Evolutionary conservation across 2,113 vertebrate genomes (phyloP).

Genomic region (Poicephalus gulielmi): DNA sequence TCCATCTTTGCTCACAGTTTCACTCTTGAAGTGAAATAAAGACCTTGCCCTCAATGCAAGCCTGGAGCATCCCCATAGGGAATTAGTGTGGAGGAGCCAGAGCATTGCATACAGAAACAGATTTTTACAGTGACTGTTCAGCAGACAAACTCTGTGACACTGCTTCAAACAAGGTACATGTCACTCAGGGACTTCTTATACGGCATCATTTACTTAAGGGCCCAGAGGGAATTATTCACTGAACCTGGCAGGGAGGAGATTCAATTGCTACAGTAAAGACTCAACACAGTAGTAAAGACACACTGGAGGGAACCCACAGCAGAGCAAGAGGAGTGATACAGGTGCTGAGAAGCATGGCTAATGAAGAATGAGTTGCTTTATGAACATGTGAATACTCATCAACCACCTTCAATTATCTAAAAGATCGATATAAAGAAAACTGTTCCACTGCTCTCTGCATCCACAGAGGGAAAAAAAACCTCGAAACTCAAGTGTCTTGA

Average conservation of each 20-base stretch:
- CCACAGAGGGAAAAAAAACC: background rate
- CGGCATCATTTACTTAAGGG: background rate
- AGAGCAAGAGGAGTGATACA: background rate
- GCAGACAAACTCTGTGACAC: background rate
- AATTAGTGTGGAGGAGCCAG: background rate
- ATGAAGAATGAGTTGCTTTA: background rate
- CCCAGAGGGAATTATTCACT: background rate
- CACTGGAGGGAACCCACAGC: background rate
- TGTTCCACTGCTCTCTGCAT: background rate
- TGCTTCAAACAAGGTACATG: background rate
- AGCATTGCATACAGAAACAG: background rate
- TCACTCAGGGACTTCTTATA: background rate
- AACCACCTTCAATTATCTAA: background rate
- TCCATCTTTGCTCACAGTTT: background rate
- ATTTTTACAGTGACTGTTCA: background rate
- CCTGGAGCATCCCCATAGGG: background rate
- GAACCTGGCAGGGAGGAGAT: background rate
- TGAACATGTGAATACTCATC: background rate
- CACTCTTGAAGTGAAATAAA: background rate
- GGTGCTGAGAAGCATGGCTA: background rate
- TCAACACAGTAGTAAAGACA: background rate
- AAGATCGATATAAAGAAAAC: background rate
- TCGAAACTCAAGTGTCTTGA: background rate
- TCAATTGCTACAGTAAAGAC: background rate
- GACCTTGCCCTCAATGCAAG: background rate